Evolutionary conservation across 64 coral and sea anemone genomes (phyloP), one percentile per base, ranked within the genome.

Genomic region (Montipora sp.): DNA sequence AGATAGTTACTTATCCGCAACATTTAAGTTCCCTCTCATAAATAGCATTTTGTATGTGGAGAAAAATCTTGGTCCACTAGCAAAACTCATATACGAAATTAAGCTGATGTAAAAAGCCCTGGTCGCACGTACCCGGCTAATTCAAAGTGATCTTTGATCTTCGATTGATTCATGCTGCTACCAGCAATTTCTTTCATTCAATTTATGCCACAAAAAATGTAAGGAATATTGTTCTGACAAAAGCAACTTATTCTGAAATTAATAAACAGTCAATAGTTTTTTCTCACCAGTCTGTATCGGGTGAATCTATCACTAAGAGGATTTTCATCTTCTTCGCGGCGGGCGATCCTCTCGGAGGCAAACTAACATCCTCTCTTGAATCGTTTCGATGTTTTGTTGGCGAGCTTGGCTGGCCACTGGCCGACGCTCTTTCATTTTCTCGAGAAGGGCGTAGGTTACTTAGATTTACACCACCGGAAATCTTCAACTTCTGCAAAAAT

Each of bases 231-330:
- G 9, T 14, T 11, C 53, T 58, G 65, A 92, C 51, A 14, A 77
- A 3, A 68, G 55, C 4, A 15, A 12, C 43, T 27, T 12, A 15
- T 47, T 11, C 46, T 66, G 2, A 2, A 66, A 16, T 16, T n/a
- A 8, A 88, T 9, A 59, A 82, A 90, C 44, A 5, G 2, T 44
- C 21, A 23, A 21, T 21, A 7, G 20, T 71, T 20, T 9, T 14
- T 63, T 57, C 95, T 98, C 59, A 98, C 95, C 95, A 98, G 84
- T 98, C 95, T 8, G 92, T 94, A 23, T 98, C 95, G 1, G 89
- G 88, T 9, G 95, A 98, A 90, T 98, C 95, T 44, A 98, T 94
- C 4, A 98, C 92, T n/a, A 98, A 89, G 24, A 98, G 90, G n/a
- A 89, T 94, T 83, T 98, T 98, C 20, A 84, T 90, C 36, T 93